phyloP scores from a whole-genome alignment of 2,113 vertebrate genomes.

The Alethe castanea region DNA sequence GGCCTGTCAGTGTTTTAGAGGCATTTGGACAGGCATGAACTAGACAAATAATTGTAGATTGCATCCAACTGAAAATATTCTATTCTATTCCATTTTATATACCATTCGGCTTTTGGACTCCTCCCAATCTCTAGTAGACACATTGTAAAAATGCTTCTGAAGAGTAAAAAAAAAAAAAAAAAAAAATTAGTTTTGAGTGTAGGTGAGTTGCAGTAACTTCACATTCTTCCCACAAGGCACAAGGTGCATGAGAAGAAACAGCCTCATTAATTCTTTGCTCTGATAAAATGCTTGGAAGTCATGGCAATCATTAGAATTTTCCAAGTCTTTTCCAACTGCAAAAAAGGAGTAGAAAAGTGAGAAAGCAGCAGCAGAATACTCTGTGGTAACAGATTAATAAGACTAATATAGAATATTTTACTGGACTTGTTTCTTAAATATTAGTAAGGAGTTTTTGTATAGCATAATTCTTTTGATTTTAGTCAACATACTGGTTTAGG shows the following conservation, averaged over 20 bases:
- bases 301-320: background rate
- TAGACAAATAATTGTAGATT: background rate
- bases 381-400: background rate
- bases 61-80: background rate
- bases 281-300: background rate
- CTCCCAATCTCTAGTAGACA: background rate
- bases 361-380: background rate
- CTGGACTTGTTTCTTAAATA: background rate
- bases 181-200: background rate
- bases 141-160: background rate
- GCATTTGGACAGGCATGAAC: background rate
- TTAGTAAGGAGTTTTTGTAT: background rate
- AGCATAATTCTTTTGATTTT: background rate
- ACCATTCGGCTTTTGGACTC: background rate
- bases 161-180: background rate
- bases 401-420: background rate
- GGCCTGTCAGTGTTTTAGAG: background rate
- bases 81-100: background rate
- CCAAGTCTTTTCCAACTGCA: background rate
- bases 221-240: background rate
- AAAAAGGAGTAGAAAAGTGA: background rate
- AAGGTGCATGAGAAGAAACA: background rate
- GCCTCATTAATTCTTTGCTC: background rate
- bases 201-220: background rate
- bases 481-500: background rate